These are phyloP conservation scores for Gobio occitaniae DNA, from an alignment of 2,797 vertebrate species.

Conservation along the genomic window DNA sequence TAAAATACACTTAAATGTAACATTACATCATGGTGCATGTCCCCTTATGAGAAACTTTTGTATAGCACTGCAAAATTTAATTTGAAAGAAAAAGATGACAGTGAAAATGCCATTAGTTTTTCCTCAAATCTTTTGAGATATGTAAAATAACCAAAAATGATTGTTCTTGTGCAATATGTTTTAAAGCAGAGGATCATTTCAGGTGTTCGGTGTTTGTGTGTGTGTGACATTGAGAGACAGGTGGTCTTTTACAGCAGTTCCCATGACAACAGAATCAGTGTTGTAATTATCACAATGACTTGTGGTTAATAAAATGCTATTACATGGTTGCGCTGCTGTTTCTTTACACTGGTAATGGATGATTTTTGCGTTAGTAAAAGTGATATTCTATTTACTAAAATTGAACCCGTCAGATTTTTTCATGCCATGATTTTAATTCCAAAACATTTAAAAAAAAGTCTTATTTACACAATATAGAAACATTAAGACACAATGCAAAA, in stretches of 20 bases:
- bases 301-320: constrained; percentile 57
- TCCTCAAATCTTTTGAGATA: constrained; percentile 75
- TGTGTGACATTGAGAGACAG: constrained; percentile 52
- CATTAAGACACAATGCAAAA: constrained; percentile 45
- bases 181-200: constrained; percentile 66
- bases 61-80: constrained; percentile 48
- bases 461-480: constrained; percentile 73
- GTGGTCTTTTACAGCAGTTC: constrained; percentile 62
- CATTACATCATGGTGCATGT: constrained; percentile 71
- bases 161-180: constrained; percentile 68
- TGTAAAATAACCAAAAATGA: constrained; percentile 72
- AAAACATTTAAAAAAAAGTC: constrained; percentile 70
- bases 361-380: constrained; percentile 53
- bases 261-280: constrained; percentile 68
- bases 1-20: constrained; percentile 52
- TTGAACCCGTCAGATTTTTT: neutral
- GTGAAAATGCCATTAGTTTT: constrained; percentile 19
- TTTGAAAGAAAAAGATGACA: constrained; percentile 44
- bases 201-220: constrained; percentile 53
- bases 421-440: constrained; percentile 70
- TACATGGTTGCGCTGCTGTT: neutral
- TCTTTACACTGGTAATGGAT: neutral
- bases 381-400: neutral
- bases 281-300: constrained; percentile 68
- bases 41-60: constrained; percentile 53